Base-by-base conservation (phyloP, 35 echinoderm and acorn worm genomes). In the Heliocidaris erythrogramma region DNA sequence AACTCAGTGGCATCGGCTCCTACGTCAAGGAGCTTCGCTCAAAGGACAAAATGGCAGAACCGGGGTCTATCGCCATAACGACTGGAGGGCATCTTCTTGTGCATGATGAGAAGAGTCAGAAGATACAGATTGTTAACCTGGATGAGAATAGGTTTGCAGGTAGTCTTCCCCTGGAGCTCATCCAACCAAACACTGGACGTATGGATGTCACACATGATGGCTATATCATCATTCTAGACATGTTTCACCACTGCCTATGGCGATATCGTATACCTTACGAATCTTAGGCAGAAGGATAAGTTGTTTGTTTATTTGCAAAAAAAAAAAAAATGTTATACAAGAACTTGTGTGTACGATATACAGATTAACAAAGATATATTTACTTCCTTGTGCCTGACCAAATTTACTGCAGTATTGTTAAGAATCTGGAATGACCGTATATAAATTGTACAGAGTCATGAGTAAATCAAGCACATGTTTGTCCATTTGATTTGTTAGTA, bases 181-280 rank as follows among this genome's bases (percentile, higher is more conserved):
- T 98, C 17, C 95, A 95, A 13, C 95, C 96, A 30, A 94, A 96
- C 59, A 98, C 97, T 13, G 92, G 95, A 14, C 48, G 97, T 32
- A 98, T 98, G 9, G 95, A 91, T 8, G 94, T 96, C 24, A 98
- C 95, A 17, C 92, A 89, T 17, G 95, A 96, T 13, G 97, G 97
- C 42, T 98, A 96, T 27, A 86, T 97, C 32, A 52, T 98, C 4
- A 95, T 94, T 5, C 92, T 98, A 17, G 97, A 98, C 47, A 98
- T 98, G 97, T 92, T 94, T 49, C 94, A 95, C 47, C 96, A 98
- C 32, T 98, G 97, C 85, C 94, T 98, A 16, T 98, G 97, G 97
- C 95, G 97, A 86, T 98, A 98, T 88, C 94, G 95, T 47, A 96
- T 96, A 49, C 97, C 97, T 50, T 98, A 94, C 84, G 96, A 98